Percentiles rank a stretch among this genome's conserved stretches.
Conservation (phyloP, 2,888 invertebrate genomes). For the Microctonus brassicae region DNA sequence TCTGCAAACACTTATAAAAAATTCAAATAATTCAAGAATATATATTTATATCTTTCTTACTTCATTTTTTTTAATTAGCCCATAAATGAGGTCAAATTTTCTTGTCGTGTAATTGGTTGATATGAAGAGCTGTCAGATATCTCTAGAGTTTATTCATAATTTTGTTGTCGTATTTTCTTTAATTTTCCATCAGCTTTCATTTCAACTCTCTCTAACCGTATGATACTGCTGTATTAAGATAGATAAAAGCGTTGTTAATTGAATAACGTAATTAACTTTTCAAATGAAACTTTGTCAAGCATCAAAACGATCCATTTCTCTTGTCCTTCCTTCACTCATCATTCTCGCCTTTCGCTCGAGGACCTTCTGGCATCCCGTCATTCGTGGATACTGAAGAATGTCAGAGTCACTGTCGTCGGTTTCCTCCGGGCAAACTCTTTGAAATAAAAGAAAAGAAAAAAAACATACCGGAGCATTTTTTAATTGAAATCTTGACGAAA, state of each 20-base stretch:
- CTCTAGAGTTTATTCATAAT: not conserved
- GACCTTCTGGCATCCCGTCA: constrained; percentile 19
- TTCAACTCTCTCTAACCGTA: not conserved
- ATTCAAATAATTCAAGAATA: not conserved
- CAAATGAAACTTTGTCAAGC: constrained; percentile 58
- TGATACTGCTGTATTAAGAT: not conserved
- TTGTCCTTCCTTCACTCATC: constrained; percentile 1
- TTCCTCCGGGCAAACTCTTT: constrained; percentile 30
- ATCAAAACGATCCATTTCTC: constrained; percentile 44
- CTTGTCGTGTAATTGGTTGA: not conserved
- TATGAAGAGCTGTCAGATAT: not conserved
- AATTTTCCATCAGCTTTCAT: no score
- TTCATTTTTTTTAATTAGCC: not conserved
- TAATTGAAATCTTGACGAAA: constrained; percentile 41
- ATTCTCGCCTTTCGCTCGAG: constrained; percentile 15
- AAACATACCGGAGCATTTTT: constrained; percentile 31
- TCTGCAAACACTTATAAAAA: not conserved
- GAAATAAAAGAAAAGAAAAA: constrained; percentile 32
- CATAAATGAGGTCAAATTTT: not conserved
- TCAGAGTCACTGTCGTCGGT: constrained; percentile 14
- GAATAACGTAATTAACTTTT: constrained; percentile 63
- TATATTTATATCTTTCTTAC: no score
- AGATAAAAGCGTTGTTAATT: constrained; percentile 50
- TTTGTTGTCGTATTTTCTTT: no score
- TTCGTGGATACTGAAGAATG: constrained; percentile 21